These are phyloP conservation scores for Lordiphosa fenestrarum DNA, from an alignment of 2,888 invertebrate genomes.

Conservation along the genomic window DNA sequence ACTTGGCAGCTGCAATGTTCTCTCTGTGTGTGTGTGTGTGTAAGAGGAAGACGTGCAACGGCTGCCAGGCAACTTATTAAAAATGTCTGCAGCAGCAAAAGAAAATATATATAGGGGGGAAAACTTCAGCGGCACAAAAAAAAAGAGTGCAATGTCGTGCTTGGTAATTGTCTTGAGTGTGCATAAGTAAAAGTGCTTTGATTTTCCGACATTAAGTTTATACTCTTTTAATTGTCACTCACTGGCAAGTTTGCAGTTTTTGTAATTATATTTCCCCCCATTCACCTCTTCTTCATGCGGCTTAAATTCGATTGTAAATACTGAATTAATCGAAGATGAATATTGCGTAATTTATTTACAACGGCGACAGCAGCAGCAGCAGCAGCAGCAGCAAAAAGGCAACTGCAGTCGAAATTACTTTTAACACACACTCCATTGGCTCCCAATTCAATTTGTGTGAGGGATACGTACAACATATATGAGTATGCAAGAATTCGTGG, in stretches of 20 bases:
- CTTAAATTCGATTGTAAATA: conserved; percentile 9
- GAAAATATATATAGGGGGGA: conserved; percentile 22
- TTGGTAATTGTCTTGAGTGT: conserved; percentile 54
- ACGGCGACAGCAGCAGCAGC: conserved; percentile 19
- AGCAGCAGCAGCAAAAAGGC: conserved; percentile 16
- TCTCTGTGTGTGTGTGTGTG: conserved; percentile 23
- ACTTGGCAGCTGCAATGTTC: conserved; percentile 65
- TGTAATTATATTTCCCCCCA: neutral
- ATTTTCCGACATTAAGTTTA: conserved; percentile 65
- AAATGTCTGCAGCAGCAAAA: conserved; percentile 64
- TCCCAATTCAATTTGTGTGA: conserved; percentile 48
- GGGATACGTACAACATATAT: conserved; percentile 6
- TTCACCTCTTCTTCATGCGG: too few relatives aligned
- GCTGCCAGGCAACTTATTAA: conserved; percentile 75
- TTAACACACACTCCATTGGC: conserved; percentile 17
- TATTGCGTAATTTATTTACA: conserved; percentile 50
- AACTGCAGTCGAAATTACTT: conserved; percentile 41
- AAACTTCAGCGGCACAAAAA: neutral
- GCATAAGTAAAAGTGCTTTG: conserved; percentile 56
- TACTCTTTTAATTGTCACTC: conserved; percentile 54
- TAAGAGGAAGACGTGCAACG: conserved; percentile 61
- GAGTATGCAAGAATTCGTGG: neutral
- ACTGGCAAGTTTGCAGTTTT: neutral
- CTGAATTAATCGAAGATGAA: conserved; percentile 40
- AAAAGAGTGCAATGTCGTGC: conserved; percentile 32